These are phyloP conservation scores for Masticophis lateralis DNA, from an alignment of 2,797 vertebrate species.

Conservation along the genomic window DNA sequence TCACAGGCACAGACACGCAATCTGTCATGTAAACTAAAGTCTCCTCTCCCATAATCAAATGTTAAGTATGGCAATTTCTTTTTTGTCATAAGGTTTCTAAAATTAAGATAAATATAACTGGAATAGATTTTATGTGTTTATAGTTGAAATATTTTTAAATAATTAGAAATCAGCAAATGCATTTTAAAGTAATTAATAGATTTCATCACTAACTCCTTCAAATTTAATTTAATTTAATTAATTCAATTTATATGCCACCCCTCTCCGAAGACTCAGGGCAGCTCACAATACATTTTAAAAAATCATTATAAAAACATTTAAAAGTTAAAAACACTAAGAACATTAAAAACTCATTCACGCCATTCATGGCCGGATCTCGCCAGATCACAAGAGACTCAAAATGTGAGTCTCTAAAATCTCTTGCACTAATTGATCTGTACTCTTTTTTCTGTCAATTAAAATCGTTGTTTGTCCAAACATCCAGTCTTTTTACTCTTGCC, in stretches of 20 bases:
- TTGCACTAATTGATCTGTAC: not conserved
- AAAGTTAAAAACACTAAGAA: too few relatives aligned
- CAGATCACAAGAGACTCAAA: not conserved
- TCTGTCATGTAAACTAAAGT: not conserved
- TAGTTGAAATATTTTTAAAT: not conserved
- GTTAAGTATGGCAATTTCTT: not conserved
- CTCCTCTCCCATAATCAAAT: not conserved
- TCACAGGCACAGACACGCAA: not conserved
- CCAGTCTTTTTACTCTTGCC: constrained; percentile 4
- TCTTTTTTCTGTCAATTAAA: not conserved
- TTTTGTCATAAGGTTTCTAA: not conserved
- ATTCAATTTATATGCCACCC: too few relatives aligned
- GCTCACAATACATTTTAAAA: too few relatives aligned
- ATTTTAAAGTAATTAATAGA: not conserved
- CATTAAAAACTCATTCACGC: too few relatives aligned
- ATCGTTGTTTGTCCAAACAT: not conserved
- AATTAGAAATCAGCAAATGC: not conserved
- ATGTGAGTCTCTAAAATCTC: not conserved
- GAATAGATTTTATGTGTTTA: not conserved
- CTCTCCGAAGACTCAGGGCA: too few relatives aligned
- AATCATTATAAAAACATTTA: too few relatives aligned
- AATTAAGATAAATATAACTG: not conserved
- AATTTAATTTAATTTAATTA: too few relatives aligned
- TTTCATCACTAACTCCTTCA: not conserved
- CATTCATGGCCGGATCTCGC: too few relatives aligned